A percentile compares a stretch with the other conserved stretches of the same genome.
These are phyloP conservation scores for Peribatodes rhomboidaria DNA, from an alignment of 2,888 invertebrate genomes.

Conservation along the genomic window DNA sequence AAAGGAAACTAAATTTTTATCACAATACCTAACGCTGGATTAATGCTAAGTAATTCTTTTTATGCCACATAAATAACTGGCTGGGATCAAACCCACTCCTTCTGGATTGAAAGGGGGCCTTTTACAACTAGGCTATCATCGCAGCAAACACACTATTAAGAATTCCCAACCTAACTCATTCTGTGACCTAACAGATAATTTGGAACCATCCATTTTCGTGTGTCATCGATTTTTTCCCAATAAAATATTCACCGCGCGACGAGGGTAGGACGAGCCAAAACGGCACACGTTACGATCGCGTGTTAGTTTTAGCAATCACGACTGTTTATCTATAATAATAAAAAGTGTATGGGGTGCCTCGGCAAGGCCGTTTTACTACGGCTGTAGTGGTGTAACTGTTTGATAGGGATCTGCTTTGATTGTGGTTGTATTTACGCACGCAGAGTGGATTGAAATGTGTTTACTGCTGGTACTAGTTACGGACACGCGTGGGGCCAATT, in stretches of 20 bases:
- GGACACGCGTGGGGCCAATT: background rate
- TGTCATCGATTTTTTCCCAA: conserved; percentile 39
- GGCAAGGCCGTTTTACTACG: conserved; percentile 20
- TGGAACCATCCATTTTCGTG: conserved; percentile 14
- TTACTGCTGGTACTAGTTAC: background rate
- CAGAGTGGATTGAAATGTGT: conserved; percentile 3
- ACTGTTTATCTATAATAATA: conserved; percentile 27
- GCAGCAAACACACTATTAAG: too few relatives aligned
- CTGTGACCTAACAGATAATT: background rate
- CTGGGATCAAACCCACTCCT: too few relatives aligned
- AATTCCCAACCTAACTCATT: too few relatives aligned
- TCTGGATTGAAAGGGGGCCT: too few relatives aligned
- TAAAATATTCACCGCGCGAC: conserved; percentile 38
- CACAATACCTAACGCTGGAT: too few relatives aligned
- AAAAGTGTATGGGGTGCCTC: conserved; percentile 27
- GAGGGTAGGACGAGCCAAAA: conserved; percentile 23
- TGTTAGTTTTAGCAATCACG: conserved; percentile 40
- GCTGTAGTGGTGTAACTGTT: conserved; percentile 4
- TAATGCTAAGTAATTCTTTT: too few relatives aligned
- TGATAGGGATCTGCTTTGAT: conserved; percentile 8
- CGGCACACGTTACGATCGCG: conserved; percentile 36
- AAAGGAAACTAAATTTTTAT: too few relatives aligned
- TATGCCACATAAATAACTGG: too few relatives aligned
- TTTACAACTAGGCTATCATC: too few relatives aligned
- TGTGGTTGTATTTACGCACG: conserved; percentile 5